A percentile compares a stretch with the other conserved stretches of the same genome.
Evolutionary conservation across 2,888 invertebrate genomes (phyloP).

Genomic region (Vanessa cardui): DNA sequence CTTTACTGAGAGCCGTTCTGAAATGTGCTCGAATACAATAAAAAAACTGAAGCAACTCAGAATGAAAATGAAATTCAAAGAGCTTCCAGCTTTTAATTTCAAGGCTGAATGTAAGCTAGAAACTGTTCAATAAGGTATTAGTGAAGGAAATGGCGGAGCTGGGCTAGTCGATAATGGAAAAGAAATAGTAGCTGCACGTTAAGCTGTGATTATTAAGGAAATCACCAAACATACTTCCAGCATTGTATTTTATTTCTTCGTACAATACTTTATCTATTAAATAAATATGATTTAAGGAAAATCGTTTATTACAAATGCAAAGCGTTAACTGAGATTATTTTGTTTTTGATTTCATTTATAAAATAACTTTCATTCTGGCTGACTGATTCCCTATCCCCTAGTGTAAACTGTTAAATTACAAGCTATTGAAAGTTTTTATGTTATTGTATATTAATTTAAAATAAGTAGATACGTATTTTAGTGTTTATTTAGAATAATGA

Average conservation of each 20-base stretch:
- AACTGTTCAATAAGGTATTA: neutral
- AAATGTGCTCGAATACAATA: neutral
- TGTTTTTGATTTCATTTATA: no score
- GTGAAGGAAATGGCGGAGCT: slow-evolving; percentile 3
- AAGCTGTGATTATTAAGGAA: neutral
- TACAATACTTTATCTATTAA: neutral
- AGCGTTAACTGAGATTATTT: no score
- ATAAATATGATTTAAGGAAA: neutral
- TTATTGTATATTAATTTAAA: no score
- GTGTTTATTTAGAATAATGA: no score
- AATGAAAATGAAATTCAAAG: slow-evolving; percentile 8
- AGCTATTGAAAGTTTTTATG: no score
- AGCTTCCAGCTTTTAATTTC: neutral
- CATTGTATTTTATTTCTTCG: neutral
- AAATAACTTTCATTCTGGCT: no score
- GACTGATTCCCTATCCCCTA: no score
- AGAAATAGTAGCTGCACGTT: neutral
- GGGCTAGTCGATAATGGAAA: slow-evolving; percentile 2
- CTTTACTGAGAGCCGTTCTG: neutral
- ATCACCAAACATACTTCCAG: neutral
- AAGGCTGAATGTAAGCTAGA: neutral
- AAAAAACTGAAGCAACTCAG: neutral
- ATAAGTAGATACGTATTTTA: no score
- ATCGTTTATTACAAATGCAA: no score
- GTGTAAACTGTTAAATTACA: no score